phyloP scores from a whole-genome alignment of 2,113 vertebrate genomes.

The Pangasianodon gigas region DNA sequence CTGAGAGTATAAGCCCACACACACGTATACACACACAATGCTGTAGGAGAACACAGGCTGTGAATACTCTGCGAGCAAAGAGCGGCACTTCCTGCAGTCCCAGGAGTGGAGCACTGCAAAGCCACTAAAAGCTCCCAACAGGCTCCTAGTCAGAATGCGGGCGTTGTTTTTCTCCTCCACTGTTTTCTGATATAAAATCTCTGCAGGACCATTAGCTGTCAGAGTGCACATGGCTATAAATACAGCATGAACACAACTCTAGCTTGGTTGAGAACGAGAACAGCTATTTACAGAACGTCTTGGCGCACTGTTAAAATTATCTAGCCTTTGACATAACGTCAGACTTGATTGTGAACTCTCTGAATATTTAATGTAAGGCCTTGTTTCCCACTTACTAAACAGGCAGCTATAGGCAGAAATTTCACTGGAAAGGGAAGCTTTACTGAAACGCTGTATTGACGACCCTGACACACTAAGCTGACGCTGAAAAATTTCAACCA shows the following conservation, averaged over 20 bases:
- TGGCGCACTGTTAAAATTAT: not conserved
- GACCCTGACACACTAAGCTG: not conserved
- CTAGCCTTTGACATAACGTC: not conserved
- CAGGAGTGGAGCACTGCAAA: constrained; percentile 45
- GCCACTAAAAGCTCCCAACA: constrained; percentile 53
- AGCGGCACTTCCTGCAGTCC: constrained; percentile 20
- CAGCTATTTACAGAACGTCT: constrained; percentile 20
- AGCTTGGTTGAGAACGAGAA: constrained; percentile 16
- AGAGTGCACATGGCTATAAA: constrained; percentile 42
- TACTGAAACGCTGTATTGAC: not conserved
- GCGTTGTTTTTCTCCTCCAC: constrained; percentile 34
- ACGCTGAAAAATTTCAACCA: not conserved
- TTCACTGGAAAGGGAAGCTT: not conserved
- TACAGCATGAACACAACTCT: constrained; percentile 22
- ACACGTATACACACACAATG: not conserved
- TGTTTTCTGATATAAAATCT: constrained; percentile 50
- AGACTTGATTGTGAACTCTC: not conserved
- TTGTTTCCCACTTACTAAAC: not conserved
- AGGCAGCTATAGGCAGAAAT: not conserved
- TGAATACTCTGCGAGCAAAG: constrained; percentile 35
- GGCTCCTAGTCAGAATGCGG: constrained; percentile 13
- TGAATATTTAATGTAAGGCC: not conserved
- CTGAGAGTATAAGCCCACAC: not conserved
- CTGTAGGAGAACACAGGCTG: constrained; percentile 21
- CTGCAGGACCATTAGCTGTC: constrained; percentile 41